Base-by-base conservation (phyloP, 2,888 invertebrate species). In the Pycnomerus fuliginosus region DNA sequence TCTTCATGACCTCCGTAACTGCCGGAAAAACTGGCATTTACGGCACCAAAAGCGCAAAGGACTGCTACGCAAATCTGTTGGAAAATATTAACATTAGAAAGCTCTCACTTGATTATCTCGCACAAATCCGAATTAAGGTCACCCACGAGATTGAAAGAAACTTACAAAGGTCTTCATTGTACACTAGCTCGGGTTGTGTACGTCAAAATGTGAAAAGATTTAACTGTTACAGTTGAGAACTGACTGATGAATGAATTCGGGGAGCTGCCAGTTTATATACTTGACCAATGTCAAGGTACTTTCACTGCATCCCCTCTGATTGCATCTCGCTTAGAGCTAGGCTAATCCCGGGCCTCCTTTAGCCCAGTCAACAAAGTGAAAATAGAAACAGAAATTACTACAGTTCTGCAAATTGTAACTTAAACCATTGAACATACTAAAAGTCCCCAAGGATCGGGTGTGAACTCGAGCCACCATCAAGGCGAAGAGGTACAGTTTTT, bases 91-190 rank as follows among this genome's bases (percentile, higher is more conserved):
- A 27, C 14, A 24, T 13, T 30, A 20, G 29, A 43, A 23, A 24
- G 34, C 16, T 24, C 12, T 23, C 22, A 23, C 25, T 8, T 27
- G 27, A 7, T 27, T 27, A n/a, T n/a, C n/a, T n/a, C n/a, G n/a
- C n/a, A n/a, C n/a, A n/a, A n/a, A n/a, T n/a, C n/a, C n/a, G n/a
- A 27, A 4, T 11, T 7, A 7, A 10, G 4, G 4, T 4, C 28
- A 35, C 39, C 27, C 13, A n/a, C 17, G 35, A 45, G n/a, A n/a
- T n/a, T n/a, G n/a, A n/a, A n/a, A n/a, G n/a, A n/a, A 58, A 69
- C 71, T 71, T 69, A 69, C 69, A 48, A 67, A 65, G 27, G 58
- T 57, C 57, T 68, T 69, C 70, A 70, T 70, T 58, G 63, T 68
- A 62, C 63, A 64, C 60, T 59, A 48, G 52, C 50, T 54, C 52